Conservation (phyloP, 2,797 vertebrate species). For the Synanceia verrucosa region DNA sequence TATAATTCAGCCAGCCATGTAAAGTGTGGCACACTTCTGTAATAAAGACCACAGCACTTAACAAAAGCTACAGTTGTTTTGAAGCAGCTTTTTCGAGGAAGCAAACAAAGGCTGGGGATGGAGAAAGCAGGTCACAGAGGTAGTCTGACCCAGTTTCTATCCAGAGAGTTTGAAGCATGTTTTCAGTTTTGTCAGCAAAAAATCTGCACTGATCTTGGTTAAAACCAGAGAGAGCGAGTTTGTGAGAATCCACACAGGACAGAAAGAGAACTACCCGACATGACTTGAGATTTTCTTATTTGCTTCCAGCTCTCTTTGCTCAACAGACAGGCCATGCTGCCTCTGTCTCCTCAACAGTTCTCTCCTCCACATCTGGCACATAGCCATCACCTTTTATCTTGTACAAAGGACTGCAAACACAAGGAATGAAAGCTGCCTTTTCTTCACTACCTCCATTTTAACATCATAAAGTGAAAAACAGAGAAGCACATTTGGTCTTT, state of each 20-base stretch:
- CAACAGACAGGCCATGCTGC: neutral
- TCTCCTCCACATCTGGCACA: conserved; percentile 24
- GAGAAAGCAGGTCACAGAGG: conserved; percentile 18
- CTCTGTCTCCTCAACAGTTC: conserved; percentile 4
- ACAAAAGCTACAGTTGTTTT: neutral
- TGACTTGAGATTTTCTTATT: conserved; percentile 25
- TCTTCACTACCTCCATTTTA: conserved; percentile 24
- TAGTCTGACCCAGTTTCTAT: conserved; percentile 21
- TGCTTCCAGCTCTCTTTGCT: conserved; percentile 20
- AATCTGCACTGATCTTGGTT: neutral
- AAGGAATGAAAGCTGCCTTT: conserved; percentile 17
- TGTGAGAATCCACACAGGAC: neutral
- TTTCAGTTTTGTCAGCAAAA: conserved; percentile 43
- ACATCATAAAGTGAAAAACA: conserved; percentile 32
- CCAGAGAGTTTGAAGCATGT: neutral
- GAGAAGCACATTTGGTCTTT: conserved; percentile 33
- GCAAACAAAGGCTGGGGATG: neutral
- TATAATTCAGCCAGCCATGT: neutral
- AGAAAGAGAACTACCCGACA: conserved; percentile 2
- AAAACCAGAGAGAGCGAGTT: neutral
- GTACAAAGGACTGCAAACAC: conserved; percentile 47
- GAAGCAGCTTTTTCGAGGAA: neutral
- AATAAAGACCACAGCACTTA: neutral
- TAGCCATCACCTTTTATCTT: conserved; percentile 43
- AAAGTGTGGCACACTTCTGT: neutral